Evolutionary conservation across 2,888 invertebrate species (phyloP).

Genomic region (Drosophila fulvimacula): DNA sequence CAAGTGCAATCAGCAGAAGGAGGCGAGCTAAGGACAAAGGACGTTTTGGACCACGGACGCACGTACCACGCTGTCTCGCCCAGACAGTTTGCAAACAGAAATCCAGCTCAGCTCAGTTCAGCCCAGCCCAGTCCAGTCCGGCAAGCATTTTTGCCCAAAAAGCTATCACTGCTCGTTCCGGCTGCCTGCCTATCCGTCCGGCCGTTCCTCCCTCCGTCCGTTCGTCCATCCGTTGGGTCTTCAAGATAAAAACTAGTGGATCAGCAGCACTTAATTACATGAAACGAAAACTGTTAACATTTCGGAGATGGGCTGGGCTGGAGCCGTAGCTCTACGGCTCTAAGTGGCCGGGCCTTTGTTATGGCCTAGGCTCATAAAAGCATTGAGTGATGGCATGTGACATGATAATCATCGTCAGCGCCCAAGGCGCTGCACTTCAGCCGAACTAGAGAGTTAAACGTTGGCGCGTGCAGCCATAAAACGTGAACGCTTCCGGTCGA

Average conservation of each 20-base stretch:
- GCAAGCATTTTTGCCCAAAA: conserved; percentile 21
- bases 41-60: conserved; percentile 29
- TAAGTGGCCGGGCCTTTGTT: conserved; percentile 64
- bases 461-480: conserved; percentile 48
- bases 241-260: conserved; percentile 77
- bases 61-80: conserved; percentile 72
- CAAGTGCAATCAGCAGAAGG: conserved; percentile 71
- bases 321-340: background rate
- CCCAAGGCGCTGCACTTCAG: conserved; percentile 18
- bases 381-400: conserved; percentile 66
- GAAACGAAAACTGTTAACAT: conserved; percentile 80
- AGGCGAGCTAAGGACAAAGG: conserved; percentile 35
- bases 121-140: background rate
- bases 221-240: conserved; percentile 34
- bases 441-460: conserved; percentile 29
- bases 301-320: conserved; percentile 4
- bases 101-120: background rate
- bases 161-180: conserved; percentile 59
- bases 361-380: conserved; percentile 51
- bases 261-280: conserved; percentile 80
- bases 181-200: conserved; percentile 15
- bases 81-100: conserved; percentile 77
- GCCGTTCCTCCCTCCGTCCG: conserved; percentile 23
- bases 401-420: conserved; percentile 72
- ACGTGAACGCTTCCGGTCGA: conserved; percentile 19